A percentile compares a stretch with the other conserved stretches of the same genome.
Conservation (phyloP, 2,888 invertebrate genomes). For the Atethmia centrago region DNA sequence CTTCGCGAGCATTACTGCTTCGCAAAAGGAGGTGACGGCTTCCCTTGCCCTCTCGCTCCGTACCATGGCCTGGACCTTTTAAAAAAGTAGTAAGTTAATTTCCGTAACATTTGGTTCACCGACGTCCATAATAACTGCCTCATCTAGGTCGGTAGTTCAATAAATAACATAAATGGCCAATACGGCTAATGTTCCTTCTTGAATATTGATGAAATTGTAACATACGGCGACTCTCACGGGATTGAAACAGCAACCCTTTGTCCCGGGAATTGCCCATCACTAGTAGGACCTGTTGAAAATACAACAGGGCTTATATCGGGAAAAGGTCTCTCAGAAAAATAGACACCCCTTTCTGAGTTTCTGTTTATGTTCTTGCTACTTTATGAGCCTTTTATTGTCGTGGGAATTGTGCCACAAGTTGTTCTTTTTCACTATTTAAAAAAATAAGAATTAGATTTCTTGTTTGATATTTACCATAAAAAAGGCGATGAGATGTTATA, state of each 20-base stretch:
- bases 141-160: constrained; percentile 22
- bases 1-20: too few species aligned
- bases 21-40: too few species aligned
- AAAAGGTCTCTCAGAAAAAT: neutral
- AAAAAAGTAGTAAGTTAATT: constrained; percentile 6
- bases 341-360: neutral
- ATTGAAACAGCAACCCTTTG: constrained; percentile 19
- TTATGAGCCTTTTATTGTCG: neutral
- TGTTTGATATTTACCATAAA: too few species aligned
- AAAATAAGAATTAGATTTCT: neutral
- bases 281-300: constrained; percentile 48
- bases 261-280: constrained; percentile 22
- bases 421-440: neutral
- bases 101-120: neutral
- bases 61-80: neutral
- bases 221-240: constrained; percentile 25
- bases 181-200: constrained; percentile 24
- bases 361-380: neutral
- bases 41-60: too few species aligned
- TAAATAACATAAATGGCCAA: constrained; percentile 37
- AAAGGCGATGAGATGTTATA: neutral
- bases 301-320: constrained; percentile 38
- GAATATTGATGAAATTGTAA: constrained; percentile 47
- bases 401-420: neutral
- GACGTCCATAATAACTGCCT: constrained; percentile 23